phyloP scores from a whole-genome alignment of 2,888 invertebrate species.

The Cryptophagus acutangulus region DNA sequence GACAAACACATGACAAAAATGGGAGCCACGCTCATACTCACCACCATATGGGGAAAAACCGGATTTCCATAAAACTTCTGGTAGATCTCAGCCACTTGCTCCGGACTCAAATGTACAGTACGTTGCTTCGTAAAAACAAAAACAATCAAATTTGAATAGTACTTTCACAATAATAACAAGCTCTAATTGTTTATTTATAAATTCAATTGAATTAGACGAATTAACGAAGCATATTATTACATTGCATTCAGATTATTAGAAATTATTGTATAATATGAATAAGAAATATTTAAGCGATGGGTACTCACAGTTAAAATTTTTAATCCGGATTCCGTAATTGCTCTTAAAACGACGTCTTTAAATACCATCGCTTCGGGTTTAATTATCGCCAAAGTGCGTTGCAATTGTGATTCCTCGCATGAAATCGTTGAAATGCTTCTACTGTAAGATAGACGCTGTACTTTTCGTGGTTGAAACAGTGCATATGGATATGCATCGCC shows the following conservation, averaged over 20 bases:
- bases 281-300: background rate
- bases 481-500: conserved; percentile 30
- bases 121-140: too few relatives aligned
- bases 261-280: background rate
- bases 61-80: conserved; percentile 66
- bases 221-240: background rate
- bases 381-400: conserved; percentile 72
- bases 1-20: conserved; percentile 67
- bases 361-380: conserved; percentile 76
- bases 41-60: conserved; percentile 72
- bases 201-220: background rate
- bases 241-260: too few relatives aligned
- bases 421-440: conserved; percentile 25
- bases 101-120: conserved; percentile 68
- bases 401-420: conserved; percentile 45
- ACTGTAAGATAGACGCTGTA: conserved; percentile 12
- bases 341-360: conserved; percentile 66
- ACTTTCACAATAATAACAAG: too few relatives aligned
- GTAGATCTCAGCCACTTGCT: conserved; percentile 83
- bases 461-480: conserved; percentile 8
- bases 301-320: conserved; percentile 61
- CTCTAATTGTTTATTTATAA: conserved; percentile 1
- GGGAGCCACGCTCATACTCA: conserved; percentile 74
- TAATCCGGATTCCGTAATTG: conserved; percentile 67
- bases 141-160: too few relatives aligned